These are phyloP conservation scores for Drosophila ercepeae DNA, from an alignment of 1,140 invertebrate genomes.

Conservation along the genomic window DNA sequence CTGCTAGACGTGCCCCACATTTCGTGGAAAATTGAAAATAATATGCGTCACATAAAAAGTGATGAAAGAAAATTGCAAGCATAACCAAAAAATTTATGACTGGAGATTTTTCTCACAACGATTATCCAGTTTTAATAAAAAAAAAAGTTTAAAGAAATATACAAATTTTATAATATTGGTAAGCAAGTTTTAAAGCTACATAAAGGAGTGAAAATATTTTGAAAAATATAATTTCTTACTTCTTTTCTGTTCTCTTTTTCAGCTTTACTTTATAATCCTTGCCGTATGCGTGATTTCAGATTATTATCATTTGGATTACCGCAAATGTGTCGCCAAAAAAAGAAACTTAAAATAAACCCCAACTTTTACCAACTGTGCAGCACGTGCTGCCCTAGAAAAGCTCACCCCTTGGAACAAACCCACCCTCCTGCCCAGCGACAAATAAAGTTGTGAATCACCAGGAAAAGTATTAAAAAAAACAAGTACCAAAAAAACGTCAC, in stretches of 20 bases:
- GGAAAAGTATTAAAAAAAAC: conserved; percentile 8
- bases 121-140: not conserved
- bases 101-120: not conserved
- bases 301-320: conserved; percentile 62
- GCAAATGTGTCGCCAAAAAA: conserved; percentile 6
- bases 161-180: not conserved
- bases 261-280: not conserved
- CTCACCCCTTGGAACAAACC: not conserved
- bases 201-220: no score
- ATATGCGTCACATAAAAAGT: conserved; percentile 45
- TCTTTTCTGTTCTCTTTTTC: not conserved
- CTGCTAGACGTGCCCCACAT: conserved; percentile 54
- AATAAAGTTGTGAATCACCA: conserved; percentile 48
- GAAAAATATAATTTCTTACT: no score
- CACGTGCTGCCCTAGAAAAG: conserved; percentile 51
- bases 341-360: conserved; percentile 17
- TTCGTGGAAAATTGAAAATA: conserved; percentile 64
- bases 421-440: conserved; percentile 25
- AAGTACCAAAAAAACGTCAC: conserved; percentile 58
- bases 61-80: conserved; percentile 5
- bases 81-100: not conserved
- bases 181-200: no score
- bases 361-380: conserved; percentile 59
- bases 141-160: not conserved
- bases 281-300: conserved; percentile 56